A percentile compares a stretch with the other conserved stretches of the same genome.
Evolutionary conservation across 2,797 vertebrate species (phyloP).

Genomic region (Hozukius guyotensis): DNA sequence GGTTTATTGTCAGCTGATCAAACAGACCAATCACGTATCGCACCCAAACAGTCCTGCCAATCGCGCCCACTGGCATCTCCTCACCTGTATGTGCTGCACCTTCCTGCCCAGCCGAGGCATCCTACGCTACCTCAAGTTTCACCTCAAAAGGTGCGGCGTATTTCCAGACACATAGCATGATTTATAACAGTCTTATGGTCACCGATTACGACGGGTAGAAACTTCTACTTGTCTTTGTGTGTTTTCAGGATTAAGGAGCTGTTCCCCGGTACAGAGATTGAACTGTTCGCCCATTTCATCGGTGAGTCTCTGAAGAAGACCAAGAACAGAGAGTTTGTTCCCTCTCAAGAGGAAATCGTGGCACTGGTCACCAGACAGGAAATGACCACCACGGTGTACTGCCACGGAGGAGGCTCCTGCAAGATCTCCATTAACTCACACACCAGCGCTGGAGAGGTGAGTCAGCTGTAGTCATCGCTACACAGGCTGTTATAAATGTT

Average conservation of each 20-base stretch:
- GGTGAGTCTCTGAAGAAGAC: constrained; percentile 91
- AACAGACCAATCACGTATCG: constrained; percentile 92
- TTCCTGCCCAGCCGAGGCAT: constrained; percentile 92
- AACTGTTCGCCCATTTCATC: constrained; percentile 89
- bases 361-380: constrained; percentile 90
- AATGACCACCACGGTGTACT: constrained; percentile 94
- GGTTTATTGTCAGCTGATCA: constrained; percentile 95
- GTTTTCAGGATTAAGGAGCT: constrained; percentile 87
- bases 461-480: not conserved
- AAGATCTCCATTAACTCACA: constrained; percentile 96
- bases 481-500: not conserved
- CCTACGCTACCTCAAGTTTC: constrained; percentile 93
- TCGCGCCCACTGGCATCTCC: constrained; percentile 92
- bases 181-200: not conserved
- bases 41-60: constrained; percentile 89
- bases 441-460: constrained; percentile 93
- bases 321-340: constrained; percentile 90
- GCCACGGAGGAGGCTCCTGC: constrained; percentile 94
- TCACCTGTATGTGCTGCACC: constrained; percentile 94
- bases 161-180: not conserved
- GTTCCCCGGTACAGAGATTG: constrained; percentile 88
- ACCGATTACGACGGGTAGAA: not conserved
- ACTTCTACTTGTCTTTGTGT: not conserved
- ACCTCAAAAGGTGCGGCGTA: constrained; percentile 88
- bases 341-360: constrained; percentile 92